Evolutionary conservation across 1,140 invertebrate species (phyloP).

Genomic region (Spodoptera litura): DNA sequence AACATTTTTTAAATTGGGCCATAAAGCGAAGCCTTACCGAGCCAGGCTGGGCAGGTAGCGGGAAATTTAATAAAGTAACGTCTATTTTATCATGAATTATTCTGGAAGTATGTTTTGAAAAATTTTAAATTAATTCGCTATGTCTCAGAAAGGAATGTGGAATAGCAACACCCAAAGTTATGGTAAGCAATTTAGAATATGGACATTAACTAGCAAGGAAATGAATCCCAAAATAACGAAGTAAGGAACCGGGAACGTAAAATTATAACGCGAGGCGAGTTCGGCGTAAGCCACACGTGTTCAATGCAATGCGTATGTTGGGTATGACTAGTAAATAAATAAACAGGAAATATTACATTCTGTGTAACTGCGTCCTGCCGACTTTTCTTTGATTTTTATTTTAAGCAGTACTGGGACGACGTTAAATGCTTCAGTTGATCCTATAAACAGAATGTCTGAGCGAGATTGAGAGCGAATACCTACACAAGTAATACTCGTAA

Average conservation of each 20-base stretch:
- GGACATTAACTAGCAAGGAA: slow-evolving; percentile 56
- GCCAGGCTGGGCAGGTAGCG: slow-evolving; percentile 68
- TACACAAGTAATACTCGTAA: neutral
- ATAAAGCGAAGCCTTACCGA: slow-evolving; percentile 77
- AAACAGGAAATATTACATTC: slow-evolving; percentile 36
- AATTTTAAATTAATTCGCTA: slow-evolving; percentile 52
- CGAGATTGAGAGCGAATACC: slow-evolving; percentile 13
- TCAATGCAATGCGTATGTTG: slow-evolving; percentile 45
- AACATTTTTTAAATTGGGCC: slow-evolving; percentile 82
- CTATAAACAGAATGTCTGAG: slow-evolving; percentile 17
- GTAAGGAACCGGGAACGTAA: slow-evolving; percentile 62
- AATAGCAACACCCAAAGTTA: slow-evolving; percentile 13
- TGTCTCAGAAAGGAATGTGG: slow-evolving; percentile 34
- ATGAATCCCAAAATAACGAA: slow-evolving; percentile 61
- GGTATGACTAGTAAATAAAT: slow-evolving; percentile 35
- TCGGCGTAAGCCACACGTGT: slow-evolving; percentile 57
- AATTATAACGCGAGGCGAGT: slow-evolving; percentile 53
- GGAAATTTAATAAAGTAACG: slow-evolving; percentile 81
- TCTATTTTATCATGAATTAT: slow-evolving; percentile 75
- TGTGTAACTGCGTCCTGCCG: slow-evolving; percentile 1
- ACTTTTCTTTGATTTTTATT: slow-evolving; percentile 34
- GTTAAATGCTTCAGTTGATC: slow-evolving; percentile 7
- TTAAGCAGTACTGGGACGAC: neutral
- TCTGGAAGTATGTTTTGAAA: slow-evolving; percentile 59
- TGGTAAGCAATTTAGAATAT: slow-evolving; percentile 18